These are phyloP conservation scores for Paramormyrops kingsleyae DNA, from an alignment of 2,113 vertebrate genomes.

Conservation along the genomic window DNA sequence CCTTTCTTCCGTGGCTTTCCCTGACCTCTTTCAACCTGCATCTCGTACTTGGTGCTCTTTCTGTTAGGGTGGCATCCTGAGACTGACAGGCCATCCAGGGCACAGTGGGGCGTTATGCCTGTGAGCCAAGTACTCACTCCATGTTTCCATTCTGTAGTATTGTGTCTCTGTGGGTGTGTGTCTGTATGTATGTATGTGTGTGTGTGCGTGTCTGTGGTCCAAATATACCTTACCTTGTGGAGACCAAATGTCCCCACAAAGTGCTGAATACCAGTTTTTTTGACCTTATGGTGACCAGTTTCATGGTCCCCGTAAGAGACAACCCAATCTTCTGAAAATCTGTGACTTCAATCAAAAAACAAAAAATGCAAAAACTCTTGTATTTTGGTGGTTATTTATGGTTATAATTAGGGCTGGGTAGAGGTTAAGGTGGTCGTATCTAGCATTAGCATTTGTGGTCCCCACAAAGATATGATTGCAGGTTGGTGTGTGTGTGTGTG, in stretches of 20 bases:
- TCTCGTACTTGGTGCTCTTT: not conserved
- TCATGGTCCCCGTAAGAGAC: too few species aligned
- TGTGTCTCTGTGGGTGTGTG: not conserved
- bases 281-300: too few species aligned
- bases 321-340: too few species aligned
- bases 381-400: too few species aligned
- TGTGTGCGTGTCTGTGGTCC: not conserved
- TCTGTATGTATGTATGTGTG: conserved; percentile 1
- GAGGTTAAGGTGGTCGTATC: too few species aligned
- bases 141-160: not conserved
- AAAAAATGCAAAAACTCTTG: too few species aligned
- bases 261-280: too few species aligned
- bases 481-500: not conserved
- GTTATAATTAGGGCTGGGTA: too few species aligned
- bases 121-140: conserved; percentile 18
- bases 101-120: conserved; percentile 39
- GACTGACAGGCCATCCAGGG: conserved; percentile 41
- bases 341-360: too few species aligned
- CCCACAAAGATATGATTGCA: not conserved
- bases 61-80: not conserved
- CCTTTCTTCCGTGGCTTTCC: not conserved
- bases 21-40: not conserved
- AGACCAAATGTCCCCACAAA: too few species aligned
- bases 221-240: too few species aligned
- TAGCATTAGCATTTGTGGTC: too few species aligned